Evolutionary conservation across 2,888 invertebrate species (phyloP), one percentile per base, ranked within the genome.

Genomic region (Cistogaster globosa): DNA sequence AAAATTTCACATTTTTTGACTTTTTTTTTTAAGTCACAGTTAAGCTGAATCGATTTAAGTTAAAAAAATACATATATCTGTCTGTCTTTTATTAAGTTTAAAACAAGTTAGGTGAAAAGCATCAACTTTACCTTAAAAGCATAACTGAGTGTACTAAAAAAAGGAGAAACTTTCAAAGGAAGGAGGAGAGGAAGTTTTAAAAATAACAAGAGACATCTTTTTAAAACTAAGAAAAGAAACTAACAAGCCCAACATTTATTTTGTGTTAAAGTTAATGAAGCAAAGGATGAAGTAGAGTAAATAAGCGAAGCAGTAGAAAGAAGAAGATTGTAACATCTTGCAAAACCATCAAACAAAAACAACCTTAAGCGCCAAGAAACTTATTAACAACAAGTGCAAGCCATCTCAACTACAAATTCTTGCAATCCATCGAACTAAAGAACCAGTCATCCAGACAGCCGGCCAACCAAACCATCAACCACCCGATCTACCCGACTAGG

Each of bases 251-350:
- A 85, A 85, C 85, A 82, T 85, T 78, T 85, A 78, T 58, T 85
- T 78, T 78, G 78, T 85, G 82, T 82, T 85, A 74, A 78, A 82
- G 42, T 85, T 82, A 85, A 85, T 85, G 85, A 85, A 82, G 78
- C 82, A 60, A 69, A 78, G 69, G 18, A 81, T 75, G 74, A 63
- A 75, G 74, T 22, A 48, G 58, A 71, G 57, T 22, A 62, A 58
- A 80, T 67, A 76, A 58, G 1, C 8, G 65, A 72, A 60, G 26
- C 42, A 57, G 18, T 0, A 68, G 9, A 26, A 79, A 68, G 18
- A 78, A 60, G 69, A 84, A 57, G 18, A 75, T 53, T 67, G 57
- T 53, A 80, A 69, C 48, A 65, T 84, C 38, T 72, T 81, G 78
- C 69, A 48, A 85, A 68, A 45, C 38, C 68, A 82, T 69, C 81